A percentile compares a stretch with the other conserved stretches of the same genome.
These are phyloP conservation scores for Augochlora pura DNA, from an alignment of 1,140 invertebrate species.

Conservation along the genomic window DNA sequence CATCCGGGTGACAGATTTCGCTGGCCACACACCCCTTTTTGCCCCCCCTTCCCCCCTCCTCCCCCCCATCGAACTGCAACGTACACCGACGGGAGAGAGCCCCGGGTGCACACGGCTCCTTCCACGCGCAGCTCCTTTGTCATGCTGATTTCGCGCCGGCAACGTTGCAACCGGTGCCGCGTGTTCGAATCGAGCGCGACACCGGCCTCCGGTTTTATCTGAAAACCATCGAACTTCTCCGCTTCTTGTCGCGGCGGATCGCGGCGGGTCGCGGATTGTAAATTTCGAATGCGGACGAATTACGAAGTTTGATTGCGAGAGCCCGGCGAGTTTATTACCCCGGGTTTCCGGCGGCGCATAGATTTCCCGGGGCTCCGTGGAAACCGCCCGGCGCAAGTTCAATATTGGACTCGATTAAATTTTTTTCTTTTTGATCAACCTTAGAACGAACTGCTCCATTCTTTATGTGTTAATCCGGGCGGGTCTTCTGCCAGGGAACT, in stretches of 20 bases:
- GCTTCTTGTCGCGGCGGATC: not conserved
- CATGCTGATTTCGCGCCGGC: slow-evolving; percentile 73
- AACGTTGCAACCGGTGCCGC: slow-evolving; percentile 65
- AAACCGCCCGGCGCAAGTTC: not conserved
- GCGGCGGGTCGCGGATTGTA: not conserved
- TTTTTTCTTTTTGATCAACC: no score
- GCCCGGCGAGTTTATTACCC: not conserved
- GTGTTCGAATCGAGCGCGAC: slow-evolving; percentile 48
- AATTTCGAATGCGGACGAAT: slow-evolving; percentile 23
- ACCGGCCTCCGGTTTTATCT: not conserved
- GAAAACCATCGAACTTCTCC: not conserved
- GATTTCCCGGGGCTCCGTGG: not conserved
- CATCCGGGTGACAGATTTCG: slow-evolving; percentile 78
- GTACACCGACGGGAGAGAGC: slow-evolving; percentile 41
- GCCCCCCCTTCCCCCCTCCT: no score
- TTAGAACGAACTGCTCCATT: not conserved
- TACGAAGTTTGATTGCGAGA: not conserved
- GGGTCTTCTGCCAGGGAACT: not conserved
- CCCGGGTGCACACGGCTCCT: not conserved
- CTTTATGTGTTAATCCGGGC: not conserved
- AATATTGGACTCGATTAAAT: not conserved
- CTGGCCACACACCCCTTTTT: slow-evolving; percentile 73
- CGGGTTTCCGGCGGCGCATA: no score
- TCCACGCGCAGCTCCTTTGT: slow-evolving; percentile 64
- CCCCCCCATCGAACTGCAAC: slow-evolving; percentile 62